phyloP scores from a whole-genome alignment of 2,888 invertebrate species.

The Leptinotarsa rubiginosa region DNA sequence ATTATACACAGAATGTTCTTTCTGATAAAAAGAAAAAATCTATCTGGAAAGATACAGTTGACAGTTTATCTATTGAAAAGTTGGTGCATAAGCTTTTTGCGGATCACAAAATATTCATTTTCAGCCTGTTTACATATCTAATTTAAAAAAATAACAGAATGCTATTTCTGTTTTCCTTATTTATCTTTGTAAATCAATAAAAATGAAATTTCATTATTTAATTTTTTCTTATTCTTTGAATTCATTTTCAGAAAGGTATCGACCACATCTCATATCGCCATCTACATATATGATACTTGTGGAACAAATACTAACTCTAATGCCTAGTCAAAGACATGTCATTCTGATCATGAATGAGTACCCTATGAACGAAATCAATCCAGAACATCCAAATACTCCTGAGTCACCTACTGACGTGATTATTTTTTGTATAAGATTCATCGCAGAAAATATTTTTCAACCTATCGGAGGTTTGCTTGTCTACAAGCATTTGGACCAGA shows the following conservation, averaged over 20 bases:
- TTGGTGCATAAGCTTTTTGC: no score
- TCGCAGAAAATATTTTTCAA: slow-evolving; percentile 41
- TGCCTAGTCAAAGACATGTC: slow-evolving; percentile 41
- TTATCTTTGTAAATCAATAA: no score
- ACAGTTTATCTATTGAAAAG: no score
- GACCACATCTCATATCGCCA: slow-evolving; percentile 36
- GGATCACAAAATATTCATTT: no score
- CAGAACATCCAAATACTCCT: slow-evolving; percentile 31
- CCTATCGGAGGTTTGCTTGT: slow-evolving; percentile 45
- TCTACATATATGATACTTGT: slow-evolving; percentile 33
- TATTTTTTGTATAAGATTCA: slow-evolving; percentile 41
- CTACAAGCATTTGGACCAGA: slow-evolving; percentile 41
- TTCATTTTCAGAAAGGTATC: slow-evolving; percentile 34
- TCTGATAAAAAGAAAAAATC: no score
- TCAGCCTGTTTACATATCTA: no score
- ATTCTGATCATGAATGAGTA: slow-evolving; percentile 43
- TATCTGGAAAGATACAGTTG: no score
- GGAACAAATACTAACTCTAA: slow-evolving; percentile 40
- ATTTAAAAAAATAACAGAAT: no score
- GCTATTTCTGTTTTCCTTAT: no score
- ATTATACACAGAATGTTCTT: no score
- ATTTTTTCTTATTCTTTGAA: background rate
- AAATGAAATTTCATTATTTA: background rate
- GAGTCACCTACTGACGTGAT: slow-evolving; percentile 42
- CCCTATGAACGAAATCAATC: slow-evolving; percentile 37